Conservation (phyloP, 2,113 vertebrate genomes). For the Calyptomena viridis region DNA sequence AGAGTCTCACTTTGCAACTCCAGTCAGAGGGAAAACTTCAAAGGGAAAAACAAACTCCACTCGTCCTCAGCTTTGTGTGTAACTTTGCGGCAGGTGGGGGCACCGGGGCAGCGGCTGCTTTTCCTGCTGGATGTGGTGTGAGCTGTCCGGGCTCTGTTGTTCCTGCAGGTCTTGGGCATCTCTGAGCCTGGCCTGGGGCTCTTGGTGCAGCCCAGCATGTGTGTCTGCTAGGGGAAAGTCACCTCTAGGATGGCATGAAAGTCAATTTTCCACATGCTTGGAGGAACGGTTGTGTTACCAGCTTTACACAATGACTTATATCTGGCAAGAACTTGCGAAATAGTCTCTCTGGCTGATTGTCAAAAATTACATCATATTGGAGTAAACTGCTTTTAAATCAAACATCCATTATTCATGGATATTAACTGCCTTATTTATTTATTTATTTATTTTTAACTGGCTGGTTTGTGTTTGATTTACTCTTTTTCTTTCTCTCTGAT, state of each 20-base stretch:
- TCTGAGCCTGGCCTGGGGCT: not conserved
- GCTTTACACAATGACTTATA: conserved; percentile 82
- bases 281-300: conserved; percentile 45
- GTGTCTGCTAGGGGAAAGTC: conserved; percentile 51
- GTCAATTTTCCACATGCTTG: conserved; percentile 69
- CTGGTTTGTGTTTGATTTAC: conserved; percentile 77
- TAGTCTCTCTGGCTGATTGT: conserved; percentile 88
- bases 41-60: not conserved
- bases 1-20: conserved; percentile 32
- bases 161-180: not conserved
- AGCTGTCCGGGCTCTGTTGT: not conserved
- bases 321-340: conserved; percentile 83
- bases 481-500: conserved; percentile 62
- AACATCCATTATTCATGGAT: conserved; percentile 87
- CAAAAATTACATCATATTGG: conserved; percentile 93
- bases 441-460: conserved; percentile 49
- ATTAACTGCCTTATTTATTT: conserved; percentile 77
- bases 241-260: conserved; percentile 73
- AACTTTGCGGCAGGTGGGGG: not conserved
- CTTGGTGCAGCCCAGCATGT: not conserved
- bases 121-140: not conserved
- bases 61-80: not conserved
- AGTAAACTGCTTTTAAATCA: conserved; percentile 86
- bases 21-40: conserved; percentile 45
- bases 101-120: not conserved